Conservation (phyloP, 2,113 vertebrate species). For the Chloroceryle aenea region DNA sequence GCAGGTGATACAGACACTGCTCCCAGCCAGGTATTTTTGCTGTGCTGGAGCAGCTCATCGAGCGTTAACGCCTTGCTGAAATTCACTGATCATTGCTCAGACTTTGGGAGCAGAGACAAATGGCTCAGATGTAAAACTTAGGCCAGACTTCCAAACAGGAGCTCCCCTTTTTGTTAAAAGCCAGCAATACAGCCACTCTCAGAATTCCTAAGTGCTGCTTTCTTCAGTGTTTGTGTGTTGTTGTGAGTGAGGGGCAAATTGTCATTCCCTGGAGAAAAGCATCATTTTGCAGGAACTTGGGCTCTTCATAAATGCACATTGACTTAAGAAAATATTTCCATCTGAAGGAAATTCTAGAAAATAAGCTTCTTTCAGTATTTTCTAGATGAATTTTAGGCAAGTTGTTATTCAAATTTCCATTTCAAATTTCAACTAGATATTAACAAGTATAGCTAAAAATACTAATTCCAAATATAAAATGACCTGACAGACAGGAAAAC, state of each 20-base stretch:
- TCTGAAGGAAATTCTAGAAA: background rate
- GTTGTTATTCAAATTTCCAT: background rate
- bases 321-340: background rate
- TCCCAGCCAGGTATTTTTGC: background rate
- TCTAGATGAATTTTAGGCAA: background rate
- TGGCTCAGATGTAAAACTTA: background rate
- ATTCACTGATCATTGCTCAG: background rate
- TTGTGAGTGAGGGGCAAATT: background rate
- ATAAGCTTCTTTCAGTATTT: background rate
- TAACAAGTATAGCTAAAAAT: background rate
- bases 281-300: background rate
- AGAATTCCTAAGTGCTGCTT: background rate
- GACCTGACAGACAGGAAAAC: background rate
- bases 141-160: background rate
- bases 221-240: background rate
- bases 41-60: background rate
- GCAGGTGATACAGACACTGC: rapidly evolving
- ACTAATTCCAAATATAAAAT: background rate
- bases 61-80: background rate
- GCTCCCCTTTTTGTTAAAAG: background rate
- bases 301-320: background rate
- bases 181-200: background rate
- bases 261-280: background rate
- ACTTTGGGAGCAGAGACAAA: background rate
- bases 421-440: background rate